Base-by-base conservation (phyloP, 2,888 invertebrate genomes). In the Caenorhabditis plicata region DNA sequence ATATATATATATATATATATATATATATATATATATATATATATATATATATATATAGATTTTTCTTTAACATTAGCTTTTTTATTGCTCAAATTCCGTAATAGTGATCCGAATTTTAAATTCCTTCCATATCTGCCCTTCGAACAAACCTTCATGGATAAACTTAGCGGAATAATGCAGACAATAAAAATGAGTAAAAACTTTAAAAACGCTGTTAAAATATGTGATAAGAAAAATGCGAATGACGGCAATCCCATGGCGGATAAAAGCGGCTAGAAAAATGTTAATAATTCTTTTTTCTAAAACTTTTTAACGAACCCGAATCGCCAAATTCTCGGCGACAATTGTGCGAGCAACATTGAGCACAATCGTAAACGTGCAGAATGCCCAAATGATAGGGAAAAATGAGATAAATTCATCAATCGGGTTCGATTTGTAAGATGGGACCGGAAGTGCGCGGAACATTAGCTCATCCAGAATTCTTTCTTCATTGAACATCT, bases 161-260 rank as follows among this genome's bases (percentile, higher is more conserved):
- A 54, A 23, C 57, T 41, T 22, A 70, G 43, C 3, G 67, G 68
- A 20, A 65, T 49, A 22, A 71, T 52, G 29, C 67, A 67, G 38
- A 69, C 49, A 7, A 54, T 20, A 27, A 77, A 55, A n/a, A 72
- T 63, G 33, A 76, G 38, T 11, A 60, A 29, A 23, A 71, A 62
- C 46, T 78, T 78, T n/a, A 68, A 11, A 44, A 68, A 65, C 4
- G 72, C 75, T 39, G 71, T 63, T 11, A 70, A 17, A 33, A 75
- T 68, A 44, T 78, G 78, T 0, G 78, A 69, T 20, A 52, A 49
- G 47, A 75, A 77, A 55, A 78, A 78, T 51, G 74, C 70, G 17
- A 64, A 48, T 7, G 74, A 57, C 11, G 68, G 58, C 7, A 78
- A 64, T 9, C 78, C 78, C 77, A 78, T 78, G 17, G 75, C 78